Conservation (phyloP, 2,113 vertebrate species). For the Atherinomorus stipes region DNA sequence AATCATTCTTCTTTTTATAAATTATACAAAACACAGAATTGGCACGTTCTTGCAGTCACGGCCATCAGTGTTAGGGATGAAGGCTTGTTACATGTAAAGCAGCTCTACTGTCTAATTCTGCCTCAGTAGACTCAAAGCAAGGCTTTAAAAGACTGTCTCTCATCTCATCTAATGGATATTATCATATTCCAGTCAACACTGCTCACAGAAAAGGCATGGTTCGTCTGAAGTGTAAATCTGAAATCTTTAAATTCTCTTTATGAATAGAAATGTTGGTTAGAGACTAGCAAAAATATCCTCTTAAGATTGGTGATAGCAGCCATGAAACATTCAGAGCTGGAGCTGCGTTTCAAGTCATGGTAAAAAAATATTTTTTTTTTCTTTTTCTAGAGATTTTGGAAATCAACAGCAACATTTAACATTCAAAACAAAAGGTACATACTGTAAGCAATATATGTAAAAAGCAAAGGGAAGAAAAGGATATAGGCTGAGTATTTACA, state of each 20-base stretch:
- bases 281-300: conserved; percentile 65
- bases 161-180: conserved; percentile 8
- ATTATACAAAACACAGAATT: conserved; percentile 57
- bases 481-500: conserved; percentile 46
- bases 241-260: conserved; percentile 31
- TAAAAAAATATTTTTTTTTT: conserved; percentile 1
- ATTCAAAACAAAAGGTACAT: conserved; percentile 19
- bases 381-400: conserved; percentile 9
- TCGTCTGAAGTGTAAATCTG: conserved; percentile 14
- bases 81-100: conserved; percentile 37
- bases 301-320: conserved; percentile 18
- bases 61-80: conserved; percentile 30
- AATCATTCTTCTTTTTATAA: conserved; percentile 39
- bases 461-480: conserved; percentile 42
- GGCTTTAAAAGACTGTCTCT: neutral
- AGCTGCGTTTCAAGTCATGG: conserved; percentile 37
- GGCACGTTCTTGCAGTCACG: conserved; percentile 36
- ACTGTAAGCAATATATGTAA: conserved; percentile 17
- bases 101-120: conserved; percentile 23
- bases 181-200: conserved; percentile 20
- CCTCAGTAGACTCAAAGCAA: conserved; percentile 16
- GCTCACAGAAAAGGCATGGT: conserved; percentile 36
- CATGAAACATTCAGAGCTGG: conserved; percentile 49
- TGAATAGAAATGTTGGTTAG: conserved; percentile 56
- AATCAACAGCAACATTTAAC: conserved; percentile 35